phyloP scores from a whole-genome alignment of 1,140 invertebrate species.

The Drosophila biarmipes region DNA sequence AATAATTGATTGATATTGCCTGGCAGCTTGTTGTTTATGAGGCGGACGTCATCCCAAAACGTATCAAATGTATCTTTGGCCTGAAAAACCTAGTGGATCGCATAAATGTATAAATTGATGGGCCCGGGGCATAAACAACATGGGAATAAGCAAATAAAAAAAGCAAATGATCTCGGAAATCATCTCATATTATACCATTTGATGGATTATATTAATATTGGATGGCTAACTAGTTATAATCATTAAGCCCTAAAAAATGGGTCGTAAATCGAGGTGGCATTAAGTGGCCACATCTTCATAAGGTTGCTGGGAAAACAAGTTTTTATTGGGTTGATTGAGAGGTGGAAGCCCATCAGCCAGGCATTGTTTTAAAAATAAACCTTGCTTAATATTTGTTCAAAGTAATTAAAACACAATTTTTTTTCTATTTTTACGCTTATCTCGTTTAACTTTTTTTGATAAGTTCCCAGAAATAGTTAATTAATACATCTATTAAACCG shows the following conservation, averaged over 20 bases:
- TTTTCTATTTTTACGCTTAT: not conserved
- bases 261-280: slow-evolving; percentile 29
- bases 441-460: not conserved
- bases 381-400: slow-evolving; percentile 1
- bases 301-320: slow-evolving; percentile 8
- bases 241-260: slow-evolving; percentile 30
- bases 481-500: not conserved
- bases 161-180: slow-evolving; percentile 40
- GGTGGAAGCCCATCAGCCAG: slow-evolving; percentile 4
- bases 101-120: slow-evolving; percentile 47
- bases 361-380: slow-evolving; percentile 1
- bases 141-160: slow-evolving; percentile 22
- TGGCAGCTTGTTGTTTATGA: slow-evolving; percentile 68
- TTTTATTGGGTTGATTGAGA: slow-evolving; percentile 19
- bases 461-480: not conserved
- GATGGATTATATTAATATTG: slow-evolving; percentile 27
- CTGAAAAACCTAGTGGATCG: slow-evolving; percentile 46
- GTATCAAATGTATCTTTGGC: slow-evolving; percentile 53
- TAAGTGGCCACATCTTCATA: slow-evolving; percentile 32
- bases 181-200: slow-evolving; percentile 22
- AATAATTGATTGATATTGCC: slow-evolving; percentile 70
- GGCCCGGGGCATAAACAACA: slow-evolving; percentile 20
- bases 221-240: slow-evolving; percentile 21
- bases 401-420: not conserved
- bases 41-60: slow-evolving; percentile 44